Evolutionary conservation across 2,797 vertebrate genomes (phyloP).

Genomic region (Rhinophrynus dorsalis): DNA sequence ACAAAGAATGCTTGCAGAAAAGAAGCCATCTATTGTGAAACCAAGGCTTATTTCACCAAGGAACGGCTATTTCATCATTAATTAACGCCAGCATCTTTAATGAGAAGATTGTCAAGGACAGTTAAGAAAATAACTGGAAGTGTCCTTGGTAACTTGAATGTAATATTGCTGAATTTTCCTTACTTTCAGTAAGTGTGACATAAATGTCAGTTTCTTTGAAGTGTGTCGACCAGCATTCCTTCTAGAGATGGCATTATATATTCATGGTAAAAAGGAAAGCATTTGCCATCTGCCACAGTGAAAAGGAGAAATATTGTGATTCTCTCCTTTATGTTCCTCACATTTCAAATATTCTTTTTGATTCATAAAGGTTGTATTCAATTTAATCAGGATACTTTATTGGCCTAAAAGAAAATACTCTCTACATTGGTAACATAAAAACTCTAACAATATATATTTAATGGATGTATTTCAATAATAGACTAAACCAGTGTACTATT

Average conservation of each 20-base stretch:
- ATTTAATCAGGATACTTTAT: neutral
- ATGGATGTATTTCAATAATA: too few relatives aligned
- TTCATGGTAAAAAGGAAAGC: constrained; percentile 53
- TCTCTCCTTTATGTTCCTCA: constrained; percentile 11
- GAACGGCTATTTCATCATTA: constrained; percentile 64
- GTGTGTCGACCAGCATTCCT: constrained; percentile 67
- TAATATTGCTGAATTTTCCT: constrained; percentile 63
- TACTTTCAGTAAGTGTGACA: constrained; percentile 71
- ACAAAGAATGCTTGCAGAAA: constrained; percentile 64
- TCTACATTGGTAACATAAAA: neutral
- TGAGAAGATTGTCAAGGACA: constrained; percentile 75
- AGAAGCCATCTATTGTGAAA: constrained; percentile 66
- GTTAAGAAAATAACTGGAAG: constrained; percentile 76
- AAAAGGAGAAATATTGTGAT: constrained; percentile 15
- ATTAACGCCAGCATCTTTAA: constrained; percentile 74
- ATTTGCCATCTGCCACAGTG: constrained; percentile 27
- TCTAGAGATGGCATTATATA: constrained; percentile 59
- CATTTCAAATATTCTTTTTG: too few relatives aligned
- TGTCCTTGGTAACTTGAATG: constrained; percentile 79
- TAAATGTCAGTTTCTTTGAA: constrained; percentile 76
- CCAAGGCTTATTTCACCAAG: constrained; percentile 63
- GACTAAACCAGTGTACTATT: too few relatives aligned
- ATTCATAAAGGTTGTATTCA: neutral
- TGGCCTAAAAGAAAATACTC: neutral
- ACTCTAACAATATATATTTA: too few relatives aligned